Evolutionary conservation across 2,797 vertebrate species (phyloP), one percentile per base, ranked within the genome.

Genomic region (Triplophysa bombifrons): DNA sequence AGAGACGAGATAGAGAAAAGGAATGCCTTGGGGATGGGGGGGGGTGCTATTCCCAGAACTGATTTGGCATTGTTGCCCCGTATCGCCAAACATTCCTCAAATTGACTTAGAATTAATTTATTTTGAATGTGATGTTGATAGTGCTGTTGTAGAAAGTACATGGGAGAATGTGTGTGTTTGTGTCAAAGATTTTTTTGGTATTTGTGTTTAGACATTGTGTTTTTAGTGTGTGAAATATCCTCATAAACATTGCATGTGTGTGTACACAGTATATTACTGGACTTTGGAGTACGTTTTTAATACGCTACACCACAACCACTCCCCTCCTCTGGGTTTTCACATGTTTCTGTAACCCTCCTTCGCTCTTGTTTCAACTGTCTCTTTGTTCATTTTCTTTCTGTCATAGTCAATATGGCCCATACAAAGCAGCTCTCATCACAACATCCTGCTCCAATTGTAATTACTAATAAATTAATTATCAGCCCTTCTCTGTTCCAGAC

Each of bases 81-180:
- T 90, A 90, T 92, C 89, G 83, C 89, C 92, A 94, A 94, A 93
- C 92, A 93, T 91, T 91, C 86, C 84, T 81, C 87, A 93, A 93
- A 94, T 93, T 93, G 92, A 93, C 93, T 94, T 92, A 90, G 92
- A 92, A 92, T 93, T 85, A 92, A 93, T 93, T 92, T 93, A 93
- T 93, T 92, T 94, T 92, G 93, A 93, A 93, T 92, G 89, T 88
- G 88, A 87, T 85, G 87, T 90, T 90, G 90, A 93, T 90, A 85
- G 85, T 86, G 84, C 87, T 90, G 81, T 85, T 86, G 88, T 87
- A 87, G 82, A 83, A 87, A 92, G 88, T 89, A 88, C 88, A 89
- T 19, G 78, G 46, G 61, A 44, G 83, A 85, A 86, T 55, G 66
- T 27, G 38, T 30, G 63, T 80, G 63, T 75, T n/a, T 73, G 56